These are phyloP conservation scores for Leucania comma DNA, from an alignment of 2,888 invertebrate species.

Conservation along the genomic window DNA sequence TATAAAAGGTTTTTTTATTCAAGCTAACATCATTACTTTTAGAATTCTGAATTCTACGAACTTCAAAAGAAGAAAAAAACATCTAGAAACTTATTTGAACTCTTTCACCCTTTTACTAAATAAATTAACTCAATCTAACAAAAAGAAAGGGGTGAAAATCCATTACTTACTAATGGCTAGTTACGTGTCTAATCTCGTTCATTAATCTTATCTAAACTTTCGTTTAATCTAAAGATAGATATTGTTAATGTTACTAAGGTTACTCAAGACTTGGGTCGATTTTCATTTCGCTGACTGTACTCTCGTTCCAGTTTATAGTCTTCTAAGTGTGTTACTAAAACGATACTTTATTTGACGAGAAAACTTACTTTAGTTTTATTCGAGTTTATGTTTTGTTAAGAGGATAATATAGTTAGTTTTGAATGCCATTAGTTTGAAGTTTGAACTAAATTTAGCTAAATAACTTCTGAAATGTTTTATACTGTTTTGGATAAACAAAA, in stretches of 20 bases:
- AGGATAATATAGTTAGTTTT: slow-evolving; percentile 15
- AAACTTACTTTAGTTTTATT: slow-evolving; percentile 36
- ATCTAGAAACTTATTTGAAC: slow-evolving; percentile 2
- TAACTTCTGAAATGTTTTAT: background rate
- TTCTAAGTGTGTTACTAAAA: slow-evolving; percentile 32
- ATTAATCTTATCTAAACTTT: slow-evolving; percentile 58
- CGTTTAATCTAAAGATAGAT: slow-evolving; percentile 41
- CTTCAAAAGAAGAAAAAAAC: slow-evolving; percentile 10
- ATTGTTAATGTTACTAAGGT: slow-evolving; percentile 42
- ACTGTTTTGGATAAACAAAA: background rate
- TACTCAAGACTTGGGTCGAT: slow-evolving; percentile 6
- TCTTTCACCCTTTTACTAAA: slow-evolving; percentile 37
- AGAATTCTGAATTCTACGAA: slow-evolving; percentile 5
- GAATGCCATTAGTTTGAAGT: slow-evolving; percentile 28
- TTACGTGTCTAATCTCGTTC: slow-evolving; percentile 50
- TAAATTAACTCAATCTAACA: slow-evolving; percentile 46
- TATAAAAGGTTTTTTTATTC: background rate
- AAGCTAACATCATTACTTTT: background rate
- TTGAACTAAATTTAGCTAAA: slow-evolving; percentile 6
- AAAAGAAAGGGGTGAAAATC: slow-evolving; percentile 51
- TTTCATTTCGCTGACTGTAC: slow-evolving; percentile 15
- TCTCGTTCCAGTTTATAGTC: slow-evolving; percentile 18
- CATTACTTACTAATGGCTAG: slow-evolving; percentile 49
- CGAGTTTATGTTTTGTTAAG: slow-evolving; percentile 18
- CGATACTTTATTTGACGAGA: slow-evolving; percentile 25